A percentile compares a stretch with the other conserved stretches of the same genome.
Conservation (phyloP, 2,797 vertebrate species). For the Ataeniobius toweri region DNA sequence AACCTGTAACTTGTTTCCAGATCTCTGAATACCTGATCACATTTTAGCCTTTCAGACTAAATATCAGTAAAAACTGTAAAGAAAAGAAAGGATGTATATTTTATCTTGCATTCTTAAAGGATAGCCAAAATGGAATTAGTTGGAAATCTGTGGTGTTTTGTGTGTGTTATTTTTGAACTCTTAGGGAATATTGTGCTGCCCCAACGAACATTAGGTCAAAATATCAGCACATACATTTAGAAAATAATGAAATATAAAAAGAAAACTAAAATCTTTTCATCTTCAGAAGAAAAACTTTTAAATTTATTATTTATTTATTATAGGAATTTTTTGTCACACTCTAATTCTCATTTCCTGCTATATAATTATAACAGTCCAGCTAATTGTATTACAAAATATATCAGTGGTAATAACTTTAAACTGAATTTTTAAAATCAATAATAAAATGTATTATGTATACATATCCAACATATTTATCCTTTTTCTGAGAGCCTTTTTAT, state of each 20-base stretch:
- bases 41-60: constrained; percentile 8
- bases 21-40: constrained; percentile 14
- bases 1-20: constrained; percentile 20
- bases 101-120: not conserved
- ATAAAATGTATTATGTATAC: not conserved
- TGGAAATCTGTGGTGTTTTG: constrained; percentile 14
- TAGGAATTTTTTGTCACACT: not conserved
- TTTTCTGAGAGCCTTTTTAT: not conserved
- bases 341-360: not conserved
- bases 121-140: not conserved
- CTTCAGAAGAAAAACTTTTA: not conserved
- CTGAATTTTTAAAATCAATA: not conserved
- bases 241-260: not conserved
- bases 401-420: not conserved
- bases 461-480: not conserved
- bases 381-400: not conserved
- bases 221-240: not conserved
- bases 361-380: not conserved
- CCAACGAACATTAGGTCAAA: not conserved
- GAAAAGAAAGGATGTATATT: constrained; percentile 21
- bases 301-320: not conserved
- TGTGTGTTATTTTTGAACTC: not conserved
- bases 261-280: not conserved
- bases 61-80: not conserved
- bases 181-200: not conserved